These are phyloP conservation scores for Trematocara zebra DNA, from an alignment of 2,113 vertebrate species.

Conservation along the genomic window DNA sequence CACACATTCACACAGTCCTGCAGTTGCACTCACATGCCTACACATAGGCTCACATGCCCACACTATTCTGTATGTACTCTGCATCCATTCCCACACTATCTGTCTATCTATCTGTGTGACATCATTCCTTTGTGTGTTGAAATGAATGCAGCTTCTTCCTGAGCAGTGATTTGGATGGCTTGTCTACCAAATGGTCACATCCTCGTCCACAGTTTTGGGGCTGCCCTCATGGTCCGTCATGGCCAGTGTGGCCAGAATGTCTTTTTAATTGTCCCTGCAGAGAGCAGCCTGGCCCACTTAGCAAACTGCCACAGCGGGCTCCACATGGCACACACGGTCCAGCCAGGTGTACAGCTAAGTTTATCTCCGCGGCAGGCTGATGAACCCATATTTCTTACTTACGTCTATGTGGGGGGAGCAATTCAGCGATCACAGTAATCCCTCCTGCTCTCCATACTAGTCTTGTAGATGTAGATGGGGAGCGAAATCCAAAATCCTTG, in stretches of 20 bases:
- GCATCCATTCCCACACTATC: slow-evolving; percentile 6
- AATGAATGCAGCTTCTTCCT: background rate
- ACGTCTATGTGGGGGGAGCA: background rate
- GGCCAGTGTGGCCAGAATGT: background rate
- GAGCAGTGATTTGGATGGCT: background rate
- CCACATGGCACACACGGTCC: background rate
- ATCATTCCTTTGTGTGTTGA: background rate
- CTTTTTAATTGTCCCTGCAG: background rate
- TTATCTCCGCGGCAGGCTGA: background rate
- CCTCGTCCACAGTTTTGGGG: background rate
- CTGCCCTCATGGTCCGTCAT: background rate
- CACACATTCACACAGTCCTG: slow-evolving; percentile 15
- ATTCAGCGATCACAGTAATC: background rate
- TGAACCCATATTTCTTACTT: background rate
- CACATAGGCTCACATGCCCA: slow-evolving; percentile 28
- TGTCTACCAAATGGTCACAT: background rate
- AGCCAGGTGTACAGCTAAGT: background rate
- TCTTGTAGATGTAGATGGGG: background rate
- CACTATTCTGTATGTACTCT: slow-evolving; percentile 16
- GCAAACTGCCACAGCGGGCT: background rate
- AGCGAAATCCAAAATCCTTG: background rate
- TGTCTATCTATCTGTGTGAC: slow-evolving; percentile 1
- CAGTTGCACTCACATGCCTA: slow-evolving; percentile 25
- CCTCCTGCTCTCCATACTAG: background rate
- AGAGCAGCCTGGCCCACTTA: background rate